Percentiles rank a stretch among this genome's conserved stretches.
Evolutionary conservation across 2,888 invertebrate species (phyloP).

Genomic region (Aphodius sticticus): DNA sequence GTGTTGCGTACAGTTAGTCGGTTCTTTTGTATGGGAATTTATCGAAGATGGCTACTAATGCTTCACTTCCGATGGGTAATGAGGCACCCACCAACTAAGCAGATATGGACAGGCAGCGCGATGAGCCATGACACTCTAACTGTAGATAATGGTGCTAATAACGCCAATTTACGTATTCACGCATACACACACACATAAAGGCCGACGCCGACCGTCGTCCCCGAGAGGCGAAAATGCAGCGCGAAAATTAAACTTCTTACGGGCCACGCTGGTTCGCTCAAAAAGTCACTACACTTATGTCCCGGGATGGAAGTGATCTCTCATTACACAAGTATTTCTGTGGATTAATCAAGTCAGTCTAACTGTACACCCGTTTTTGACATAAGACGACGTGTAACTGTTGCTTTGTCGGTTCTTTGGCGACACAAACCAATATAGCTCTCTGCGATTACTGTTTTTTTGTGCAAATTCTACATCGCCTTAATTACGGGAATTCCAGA

Average conservation of each 20-base stretch:
- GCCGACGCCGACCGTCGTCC: neutral
- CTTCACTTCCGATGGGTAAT: neutral
- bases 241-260: neutral
- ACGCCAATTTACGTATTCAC: constrained; percentile 4
- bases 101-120: neutral
- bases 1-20: neutral
- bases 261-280: neutral
- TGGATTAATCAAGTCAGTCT: neutral
- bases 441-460: neutral
- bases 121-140: neutral
- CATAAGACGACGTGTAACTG: neutral
- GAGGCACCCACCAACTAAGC: neutral
- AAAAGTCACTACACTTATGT: neutral
- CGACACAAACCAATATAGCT: neutral
- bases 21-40: constrained; percentile 4
- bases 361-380: neutral
- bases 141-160: neutral
- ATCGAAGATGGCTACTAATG: neutral
- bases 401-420: neutral
- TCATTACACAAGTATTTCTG: neutral
- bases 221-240: neutral
- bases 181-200: neutral
- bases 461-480: neutral
- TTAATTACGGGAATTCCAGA: neutral
- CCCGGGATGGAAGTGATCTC: neutral